Conservation (phyloP, 2,113 vertebrate genomes). For the Melospiza georgiana region DNA sequence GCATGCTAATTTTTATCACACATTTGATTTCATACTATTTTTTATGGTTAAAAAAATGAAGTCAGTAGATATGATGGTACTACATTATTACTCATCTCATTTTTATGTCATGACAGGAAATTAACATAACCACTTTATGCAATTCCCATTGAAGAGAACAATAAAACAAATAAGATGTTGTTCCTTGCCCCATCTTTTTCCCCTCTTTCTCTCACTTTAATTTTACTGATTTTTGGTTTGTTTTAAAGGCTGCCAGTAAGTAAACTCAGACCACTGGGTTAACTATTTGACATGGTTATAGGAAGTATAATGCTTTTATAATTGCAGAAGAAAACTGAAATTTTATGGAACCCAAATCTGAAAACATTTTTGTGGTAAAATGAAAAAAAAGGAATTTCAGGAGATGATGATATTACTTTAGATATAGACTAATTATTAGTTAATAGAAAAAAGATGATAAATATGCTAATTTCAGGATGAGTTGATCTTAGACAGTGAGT, state of each 20-base stretch:
- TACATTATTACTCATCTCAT: neutral
- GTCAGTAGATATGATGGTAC: neutral
- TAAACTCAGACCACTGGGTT: neutral
- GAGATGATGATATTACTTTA: neutral
- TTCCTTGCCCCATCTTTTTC: neutral
- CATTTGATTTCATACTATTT: neutral
- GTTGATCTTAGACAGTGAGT: neutral
- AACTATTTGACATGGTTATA: neutral
- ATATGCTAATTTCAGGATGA: neutral
- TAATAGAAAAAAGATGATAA: neutral
- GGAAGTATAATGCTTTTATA: neutral
- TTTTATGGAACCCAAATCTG: neutral
- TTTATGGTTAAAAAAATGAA: neutral
- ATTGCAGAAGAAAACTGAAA: neutral
- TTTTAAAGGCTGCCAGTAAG: neutral
- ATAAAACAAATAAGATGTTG: neutral
- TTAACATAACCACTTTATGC: neutral
- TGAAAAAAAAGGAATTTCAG: neutral
- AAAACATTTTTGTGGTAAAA: neutral
- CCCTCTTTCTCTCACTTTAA: fast-evolving
- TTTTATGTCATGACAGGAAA: neutral
- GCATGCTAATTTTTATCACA: neutral
- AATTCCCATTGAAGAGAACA: neutral
- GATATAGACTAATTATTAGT: neutral
- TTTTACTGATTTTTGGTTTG: neutral